These are phyloP conservation scores for Globodera rostochiensis DNA, from an alignment of 1,140 invertebrate genomes.

Conservation along the genomic window DNA sequence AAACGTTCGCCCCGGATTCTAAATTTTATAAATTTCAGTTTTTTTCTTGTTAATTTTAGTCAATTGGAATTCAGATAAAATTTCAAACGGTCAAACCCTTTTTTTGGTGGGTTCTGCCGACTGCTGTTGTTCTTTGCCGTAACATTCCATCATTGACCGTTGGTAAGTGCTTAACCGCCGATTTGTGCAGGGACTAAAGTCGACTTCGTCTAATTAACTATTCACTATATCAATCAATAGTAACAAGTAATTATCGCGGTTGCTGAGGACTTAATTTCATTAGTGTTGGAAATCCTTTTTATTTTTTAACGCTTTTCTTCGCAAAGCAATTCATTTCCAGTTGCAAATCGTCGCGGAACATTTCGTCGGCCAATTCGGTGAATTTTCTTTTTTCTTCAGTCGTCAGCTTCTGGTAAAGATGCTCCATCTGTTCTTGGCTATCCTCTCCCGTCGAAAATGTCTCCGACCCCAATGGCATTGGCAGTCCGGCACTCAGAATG, in stretches of 20 bases:
- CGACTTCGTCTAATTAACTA: no score
- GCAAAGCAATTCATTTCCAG: conserved; percentile 24
- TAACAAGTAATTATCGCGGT: no score
- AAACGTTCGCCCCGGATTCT: no score
- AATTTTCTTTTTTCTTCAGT: conserved; percentile 44
- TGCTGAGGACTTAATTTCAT: no score
- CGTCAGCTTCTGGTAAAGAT: conserved; percentile 38
- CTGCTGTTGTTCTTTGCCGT: not conserved
- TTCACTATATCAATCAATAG: no score
- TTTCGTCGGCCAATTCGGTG: conserved; percentile 45
- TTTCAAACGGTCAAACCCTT: not conserved
- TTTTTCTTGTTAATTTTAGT: no score
- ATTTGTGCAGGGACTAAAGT: no score
- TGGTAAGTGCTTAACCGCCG: no score
- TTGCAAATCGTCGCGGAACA: conserved; percentile 29
- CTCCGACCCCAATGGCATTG: conserved; percentile 24
- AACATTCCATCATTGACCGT: not conserved
- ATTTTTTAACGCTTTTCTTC: conserved; percentile 28
- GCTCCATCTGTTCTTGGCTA: conserved; percentile 43
- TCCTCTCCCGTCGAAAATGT: conserved; percentile 18
- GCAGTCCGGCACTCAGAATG: conserved; percentile 35
- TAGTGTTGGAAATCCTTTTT: not conserved
- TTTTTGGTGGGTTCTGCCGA: not conserved
- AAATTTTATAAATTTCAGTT: no score
- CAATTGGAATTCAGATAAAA: no score